A percentile compares a stretch with the other conserved stretches of the same genome.
phyloP scores from a whole-genome alignment of 2,113 vertebrate species.

The Pica pica region DNA sequence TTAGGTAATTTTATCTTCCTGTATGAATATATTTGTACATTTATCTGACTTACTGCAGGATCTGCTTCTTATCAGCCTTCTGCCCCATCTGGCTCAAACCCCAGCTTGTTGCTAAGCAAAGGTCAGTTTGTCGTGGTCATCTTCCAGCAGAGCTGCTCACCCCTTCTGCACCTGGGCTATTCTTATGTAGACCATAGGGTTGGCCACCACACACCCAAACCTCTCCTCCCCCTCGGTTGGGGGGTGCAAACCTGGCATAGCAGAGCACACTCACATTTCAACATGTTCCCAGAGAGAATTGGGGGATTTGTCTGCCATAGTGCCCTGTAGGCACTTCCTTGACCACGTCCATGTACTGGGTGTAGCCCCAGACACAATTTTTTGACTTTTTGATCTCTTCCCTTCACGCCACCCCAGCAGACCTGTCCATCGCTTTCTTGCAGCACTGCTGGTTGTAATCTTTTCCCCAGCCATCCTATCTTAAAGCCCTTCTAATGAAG shows the following conservation, averaged over 20 bases:
- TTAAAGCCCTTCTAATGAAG: not conserved
- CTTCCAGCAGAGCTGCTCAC: not conserved
- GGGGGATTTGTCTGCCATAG: not conserved
- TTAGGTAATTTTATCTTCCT: not conserved
- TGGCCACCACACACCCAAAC: not conserved
- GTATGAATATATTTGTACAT: not conserved
- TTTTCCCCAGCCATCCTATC: not conserved
- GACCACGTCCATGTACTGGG: not conserved
- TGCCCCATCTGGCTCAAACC: not conserved
- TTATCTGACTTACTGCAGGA: not conserved
- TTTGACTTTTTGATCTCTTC: not conserved
- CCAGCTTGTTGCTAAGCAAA: not conserved
- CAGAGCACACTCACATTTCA: not conserved
- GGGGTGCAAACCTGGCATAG: not conserved
- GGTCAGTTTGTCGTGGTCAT: not conserved
- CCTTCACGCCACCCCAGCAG: not conserved
- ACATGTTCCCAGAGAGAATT: not conserved
- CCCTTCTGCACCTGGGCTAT: no score
- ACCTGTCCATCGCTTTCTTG: fast-evolving
- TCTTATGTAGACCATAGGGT: not conserved
- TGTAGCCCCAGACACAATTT: not conserved
- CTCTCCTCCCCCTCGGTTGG: fast-evolving
- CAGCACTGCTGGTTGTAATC: not conserved
- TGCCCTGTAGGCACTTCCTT: not conserved
- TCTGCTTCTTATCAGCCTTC: not conserved